These are phyloP conservation scores for Urosaurus nigricauda DNA, from an alignment of 2,797 vertebrate genomes.

Conservation along the genomic window DNA sequence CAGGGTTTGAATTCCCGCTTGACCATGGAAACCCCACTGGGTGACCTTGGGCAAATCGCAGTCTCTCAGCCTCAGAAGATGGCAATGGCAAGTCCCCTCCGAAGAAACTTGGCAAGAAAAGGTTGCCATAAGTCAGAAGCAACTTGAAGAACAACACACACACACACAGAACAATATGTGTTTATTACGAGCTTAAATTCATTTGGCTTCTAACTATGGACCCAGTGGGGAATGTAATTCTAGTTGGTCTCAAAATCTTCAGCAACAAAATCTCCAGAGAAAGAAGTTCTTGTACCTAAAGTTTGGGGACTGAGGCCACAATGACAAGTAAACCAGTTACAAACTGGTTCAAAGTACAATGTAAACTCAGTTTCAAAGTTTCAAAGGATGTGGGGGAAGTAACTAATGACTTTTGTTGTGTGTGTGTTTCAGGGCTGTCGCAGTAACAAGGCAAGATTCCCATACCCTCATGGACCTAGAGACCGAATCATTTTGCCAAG, in stretches of 20 bases:
- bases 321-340: background rate
- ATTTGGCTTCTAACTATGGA: background rate
- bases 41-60: too few species aligned
- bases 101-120: too few species aligned
- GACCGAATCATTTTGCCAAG: conserved; percentile 70
- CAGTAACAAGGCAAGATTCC: background rate
- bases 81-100: too few species aligned
- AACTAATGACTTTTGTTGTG: conserved; percentile 12
- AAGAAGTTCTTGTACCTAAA: background rate
- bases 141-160: too few species aligned
- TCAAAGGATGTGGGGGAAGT: background rate
- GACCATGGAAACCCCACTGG: too few species aligned
- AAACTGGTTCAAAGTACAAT: background rate
- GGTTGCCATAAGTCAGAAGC: too few species aligned
- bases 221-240: background rate
- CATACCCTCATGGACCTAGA: conserved; percentile 36
- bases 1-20: too few species aligned
- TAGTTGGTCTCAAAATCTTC: background rate
- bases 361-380: background rate
- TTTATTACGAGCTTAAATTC: background rate
- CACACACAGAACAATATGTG: background rate
- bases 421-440: conserved; percentile 26
- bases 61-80: too few species aligned
- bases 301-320: background rate
- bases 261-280: background rate